Evolutionary conservation across 2,113 vertebrate genomes (phyloP).

Genomic region (Eidolon helvum): DNA sequence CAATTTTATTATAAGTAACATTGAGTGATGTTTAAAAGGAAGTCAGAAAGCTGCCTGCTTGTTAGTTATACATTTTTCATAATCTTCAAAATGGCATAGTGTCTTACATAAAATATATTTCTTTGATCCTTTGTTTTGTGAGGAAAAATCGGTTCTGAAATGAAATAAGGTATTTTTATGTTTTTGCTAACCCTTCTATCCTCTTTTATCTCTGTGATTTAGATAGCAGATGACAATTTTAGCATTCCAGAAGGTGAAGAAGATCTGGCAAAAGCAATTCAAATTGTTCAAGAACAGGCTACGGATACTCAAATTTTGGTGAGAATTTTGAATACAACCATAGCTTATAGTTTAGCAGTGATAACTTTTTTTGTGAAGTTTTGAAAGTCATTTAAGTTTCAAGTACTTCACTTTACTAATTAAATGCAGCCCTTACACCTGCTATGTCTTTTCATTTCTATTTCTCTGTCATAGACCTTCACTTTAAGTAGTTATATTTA

Average conservation of each 20-base stretch:
- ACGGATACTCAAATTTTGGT: constrained; percentile 76
- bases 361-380: not conserved
- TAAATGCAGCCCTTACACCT: not conserved
- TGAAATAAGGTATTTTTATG: not conserved
- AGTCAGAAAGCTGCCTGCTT: not conserved
- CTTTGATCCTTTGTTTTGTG: constrained; percentile 15
- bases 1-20: not conserved
- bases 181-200: not conserved
- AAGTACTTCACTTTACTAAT: not conserved
- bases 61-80: not conserved
- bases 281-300: constrained; percentile 78
- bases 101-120: not conserved
- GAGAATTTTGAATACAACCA: constrained; percentile 49
- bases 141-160: constrained; percentile 28
- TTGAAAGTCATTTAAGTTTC: not conserved
- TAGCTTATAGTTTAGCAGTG: not conserved
- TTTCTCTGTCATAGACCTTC: not conserved
- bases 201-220: constrained; percentile 36
- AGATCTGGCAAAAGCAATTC: constrained; percentile 84
- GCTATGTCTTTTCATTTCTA: not conserved
- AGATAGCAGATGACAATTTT: constrained; percentile 84
- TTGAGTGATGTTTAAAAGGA: not conserved
- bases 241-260: constrained; percentile 87
- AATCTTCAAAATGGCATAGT: not conserved
- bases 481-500: not conserved